Percentiles rank a stretch among this genome's conserved stretches.
phyloP scores from a whole-genome alignment of 2,113 vertebrate genomes.

The Brachirus orientalis region DNA sequence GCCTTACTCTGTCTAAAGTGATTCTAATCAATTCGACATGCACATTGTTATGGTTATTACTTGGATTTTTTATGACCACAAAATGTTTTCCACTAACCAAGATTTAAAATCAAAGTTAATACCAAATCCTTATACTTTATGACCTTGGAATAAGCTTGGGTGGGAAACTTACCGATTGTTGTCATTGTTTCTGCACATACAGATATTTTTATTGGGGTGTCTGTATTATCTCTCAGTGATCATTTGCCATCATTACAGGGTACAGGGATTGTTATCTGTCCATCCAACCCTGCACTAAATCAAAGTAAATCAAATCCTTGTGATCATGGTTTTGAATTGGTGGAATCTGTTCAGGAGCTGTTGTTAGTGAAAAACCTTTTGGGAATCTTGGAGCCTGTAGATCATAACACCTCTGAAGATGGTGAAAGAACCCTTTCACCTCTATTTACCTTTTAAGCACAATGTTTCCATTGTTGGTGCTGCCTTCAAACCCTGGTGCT shows the following conservation, averaged over 20 bases:
- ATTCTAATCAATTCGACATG: slow-evolving; percentile 4
- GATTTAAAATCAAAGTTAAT: too few species aligned
- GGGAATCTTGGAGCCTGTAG: slow-evolving; percentile 9
- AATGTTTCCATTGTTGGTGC: slow-evolving; percentile 64
- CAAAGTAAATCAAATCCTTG: too few species aligned
- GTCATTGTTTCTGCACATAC: too few species aligned
- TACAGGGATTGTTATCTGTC: too few species aligned
- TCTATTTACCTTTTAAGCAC: slow-evolving; percentile 44
- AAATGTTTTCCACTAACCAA: too few species aligned
- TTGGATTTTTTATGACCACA: too few species aligned
- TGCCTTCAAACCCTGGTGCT: slow-evolving; percentile 43
- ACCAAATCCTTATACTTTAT: not conserved
- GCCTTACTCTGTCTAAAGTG: slow-evolving; percentile 3
- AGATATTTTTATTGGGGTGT: too few species aligned
- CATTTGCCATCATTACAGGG: too few species aligned
- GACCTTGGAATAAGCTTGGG: too few species aligned
- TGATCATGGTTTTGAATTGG: not conserved
- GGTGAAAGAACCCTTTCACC: slow-evolving; percentile 41
- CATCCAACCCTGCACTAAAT: too few species aligned
- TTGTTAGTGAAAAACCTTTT: slow-evolving; percentile 5
- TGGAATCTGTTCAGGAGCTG: slow-evolving; percentile 1
- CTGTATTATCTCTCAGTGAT: too few species aligned
- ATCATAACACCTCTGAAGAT: slow-evolving; percentile 42
- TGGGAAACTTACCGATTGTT: too few species aligned
- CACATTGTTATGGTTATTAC: not conserved